Evolutionary conservation across 2,113 vertebrate species (phyloP), one percentile per base, ranked within the genome.

Genomic region (Hemichromis elongatus): DNA sequence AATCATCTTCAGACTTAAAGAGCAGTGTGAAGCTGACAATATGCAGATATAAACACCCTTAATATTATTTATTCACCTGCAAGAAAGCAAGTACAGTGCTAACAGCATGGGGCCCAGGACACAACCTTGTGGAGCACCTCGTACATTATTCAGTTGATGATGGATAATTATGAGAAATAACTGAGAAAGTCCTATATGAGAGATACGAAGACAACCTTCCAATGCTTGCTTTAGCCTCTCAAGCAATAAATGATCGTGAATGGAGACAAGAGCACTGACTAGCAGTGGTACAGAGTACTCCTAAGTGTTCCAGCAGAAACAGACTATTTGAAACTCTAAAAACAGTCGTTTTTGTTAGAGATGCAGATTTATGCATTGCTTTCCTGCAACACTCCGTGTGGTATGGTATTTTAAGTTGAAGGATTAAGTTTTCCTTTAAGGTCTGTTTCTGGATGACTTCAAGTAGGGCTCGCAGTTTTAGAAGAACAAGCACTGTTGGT

Each of bases 71-170:
- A 24, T 68, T 68, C 42, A n/a, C 63, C 35, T 1, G 12, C 12
- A 35, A 24, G 35, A 42, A 40, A 21, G n/a, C 37, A 6, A 42
- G 37, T 16, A 5, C 16, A 73, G 16, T 50, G 42, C 16, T 13
- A 75, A 75, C 16, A 12, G 42, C 16, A 50, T 73, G 42, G 42
- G 68, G 42, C 68, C 42, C 68, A 5, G 42, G 8, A 7, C 26
- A 73, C 42, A 73, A 73, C 66, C 42, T 73, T 73, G 68, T 28
- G 42, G 68, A 47, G 30, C 68, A 30, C 42, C 68, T 19, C 24
- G 30, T 18, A 4, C 26, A 7, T 47, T 73, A 30, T 50, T 73
- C 42, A 50, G 42, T 12, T 8, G 24, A 50, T 73, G 42, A 30
- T 7, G 24, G 3, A 73, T 50, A 73, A 73, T 50, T 45, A 4